Percentiles rank a stretch among this genome's conserved stretches.
Evolutionary conservation across 2,888 invertebrate genomes (phyloP).

Genomic region (Ennomos erosarius): DNA sequence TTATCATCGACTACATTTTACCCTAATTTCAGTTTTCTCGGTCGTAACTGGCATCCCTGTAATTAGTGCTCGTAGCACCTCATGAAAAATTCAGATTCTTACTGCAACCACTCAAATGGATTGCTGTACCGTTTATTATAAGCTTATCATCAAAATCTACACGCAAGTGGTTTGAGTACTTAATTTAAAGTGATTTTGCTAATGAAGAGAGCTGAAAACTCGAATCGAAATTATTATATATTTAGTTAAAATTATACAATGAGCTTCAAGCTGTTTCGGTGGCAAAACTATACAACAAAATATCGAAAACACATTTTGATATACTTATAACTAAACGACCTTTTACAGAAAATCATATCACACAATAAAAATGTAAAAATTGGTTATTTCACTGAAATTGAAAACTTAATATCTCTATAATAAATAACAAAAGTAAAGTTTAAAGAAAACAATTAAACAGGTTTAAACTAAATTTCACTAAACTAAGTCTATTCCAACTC

Average conservation of each 20-base stretch:
- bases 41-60: background rate
- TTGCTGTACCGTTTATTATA: conserved; percentile 14
- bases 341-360: too few species aligned
- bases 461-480: conserved; percentile 20
- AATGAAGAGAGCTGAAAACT: conserved; percentile 8
- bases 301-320: too few species aligned
- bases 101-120: conserved; percentile 31
- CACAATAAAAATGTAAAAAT: too few species aligned
- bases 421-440: too few species aligned
- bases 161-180: conserved; percentile 11
- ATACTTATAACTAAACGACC: too few species aligned
- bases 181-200: conserved; percentile 18
- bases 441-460: too few species aligned
- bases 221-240: background rate
- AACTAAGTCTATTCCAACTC: conserved; percentile 29
- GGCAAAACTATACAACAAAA: too few species aligned
- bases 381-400: too few species aligned
- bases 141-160: conserved; percentile 20
- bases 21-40: background rate
- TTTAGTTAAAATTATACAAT: too few species aligned
- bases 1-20: background rate
- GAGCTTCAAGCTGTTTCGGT: too few species aligned
- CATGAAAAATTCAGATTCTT: conserved; percentile 27
- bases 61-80: conserved; percentile 4
- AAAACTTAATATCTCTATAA: too few species aligned